phyloP scores from a whole-genome alignment of 2,113 vertebrate genomes.

The Labeo rohita region DNA sequence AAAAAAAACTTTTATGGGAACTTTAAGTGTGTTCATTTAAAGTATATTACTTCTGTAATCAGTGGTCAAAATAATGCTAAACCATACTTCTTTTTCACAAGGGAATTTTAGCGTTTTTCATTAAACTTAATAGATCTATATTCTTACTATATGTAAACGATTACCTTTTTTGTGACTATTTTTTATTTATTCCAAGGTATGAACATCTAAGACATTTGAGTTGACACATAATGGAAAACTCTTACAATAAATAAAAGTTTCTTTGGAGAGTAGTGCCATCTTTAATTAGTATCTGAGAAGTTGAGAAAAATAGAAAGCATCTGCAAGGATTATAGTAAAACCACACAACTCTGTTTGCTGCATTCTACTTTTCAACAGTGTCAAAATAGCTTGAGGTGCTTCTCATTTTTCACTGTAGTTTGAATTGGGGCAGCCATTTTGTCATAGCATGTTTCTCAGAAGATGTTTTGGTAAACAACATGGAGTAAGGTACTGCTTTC shows the following conservation, averaged over 20 bases:
- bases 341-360: neutral
- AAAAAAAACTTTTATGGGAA: too few species aligned
- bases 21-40: neutral
- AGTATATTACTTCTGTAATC: neutral
- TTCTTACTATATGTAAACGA: neutral
- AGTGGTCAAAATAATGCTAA: neutral
- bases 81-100: neutral
- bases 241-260: too few species aligned
- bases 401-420: constrained; percentile 15
- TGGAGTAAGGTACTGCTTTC: neutral
- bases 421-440: constrained; percentile 44
- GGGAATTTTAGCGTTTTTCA: neutral
- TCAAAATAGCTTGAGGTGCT: neutral
- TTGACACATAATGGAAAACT: neutral
- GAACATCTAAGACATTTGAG: neutral
- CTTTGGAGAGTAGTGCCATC: neutral
- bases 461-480: neutral
- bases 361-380: neutral
- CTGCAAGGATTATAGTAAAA: neutral
- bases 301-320: neutral
- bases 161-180: neutral
- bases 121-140: neutral
- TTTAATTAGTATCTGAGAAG: neutral
- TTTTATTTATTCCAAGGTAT: neutral
- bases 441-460: constrained; percentile 9